Conservation (phyloP, 1,140 invertebrate genomes). For the Bombus confusus region DNA sequence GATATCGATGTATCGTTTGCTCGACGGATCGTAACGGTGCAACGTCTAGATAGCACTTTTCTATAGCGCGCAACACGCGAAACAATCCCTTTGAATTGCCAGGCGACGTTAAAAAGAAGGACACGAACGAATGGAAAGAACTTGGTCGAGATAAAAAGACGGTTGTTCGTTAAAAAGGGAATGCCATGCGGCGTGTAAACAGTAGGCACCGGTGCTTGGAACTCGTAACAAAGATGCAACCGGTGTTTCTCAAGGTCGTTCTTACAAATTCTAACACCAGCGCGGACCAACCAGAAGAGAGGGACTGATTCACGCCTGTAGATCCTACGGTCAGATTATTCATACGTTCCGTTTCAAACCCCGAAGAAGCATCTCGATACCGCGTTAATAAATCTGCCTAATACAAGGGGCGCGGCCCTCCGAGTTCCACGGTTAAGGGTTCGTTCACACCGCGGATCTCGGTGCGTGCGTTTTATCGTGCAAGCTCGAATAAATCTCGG, state of each 20-base stretch:
- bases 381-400: slow-evolving; percentile 71
- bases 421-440: slow-evolving; percentile 49
- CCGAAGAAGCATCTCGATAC: slow-evolving; percentile 69
- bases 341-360: slow-evolving; percentile 62
- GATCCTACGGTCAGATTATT: slow-evolving; percentile 67
- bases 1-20: slow-evolving; percentile 31
- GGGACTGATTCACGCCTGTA: slow-evolving; percentile 65
- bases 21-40: slow-evolving; percentile 13
- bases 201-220: slow-evolving; percentile 11
- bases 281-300: slow-evolving; percentile 6
- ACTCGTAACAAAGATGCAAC: slow-evolving; percentile 46
- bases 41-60: neutral
- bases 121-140: neutral
- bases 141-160: neutral
- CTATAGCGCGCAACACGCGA: neutral
- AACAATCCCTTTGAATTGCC: neutral
- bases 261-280: slow-evolving; percentile 33
- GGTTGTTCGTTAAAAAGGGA: neutral
- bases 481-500: slow-evolving; percentile 56
- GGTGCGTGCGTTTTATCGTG: slow-evolving; percentile 49
- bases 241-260: slow-evolving; percentile 52
- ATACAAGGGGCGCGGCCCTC: slow-evolving; percentile 64
- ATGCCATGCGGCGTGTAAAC: slow-evolving; percentile 10
- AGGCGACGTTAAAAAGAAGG: neutral
- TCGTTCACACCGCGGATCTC: slow-evolving; percentile 55